Evolutionary conservation across 2,888 invertebrate genomes (phyloP).

Genomic region (Patella caerulea): DNA sequence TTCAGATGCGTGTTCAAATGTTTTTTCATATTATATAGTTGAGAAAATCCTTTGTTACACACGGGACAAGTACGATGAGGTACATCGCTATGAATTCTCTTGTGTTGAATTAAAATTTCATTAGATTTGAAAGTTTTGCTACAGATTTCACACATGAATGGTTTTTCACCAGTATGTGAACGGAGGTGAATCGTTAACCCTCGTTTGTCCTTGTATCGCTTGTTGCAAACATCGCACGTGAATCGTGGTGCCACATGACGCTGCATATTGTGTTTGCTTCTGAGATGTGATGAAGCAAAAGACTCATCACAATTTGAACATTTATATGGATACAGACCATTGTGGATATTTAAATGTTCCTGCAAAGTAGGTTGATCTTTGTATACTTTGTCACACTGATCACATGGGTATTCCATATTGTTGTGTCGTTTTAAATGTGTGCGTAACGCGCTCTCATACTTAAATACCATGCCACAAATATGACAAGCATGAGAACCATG

Average conservation of each 20-base stretch:
- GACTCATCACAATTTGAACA: not conserved
- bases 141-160: not conserved
- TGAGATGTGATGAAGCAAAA: not conserved
- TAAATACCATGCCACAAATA: not conserved
- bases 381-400: not conserved
- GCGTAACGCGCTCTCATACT: not conserved
- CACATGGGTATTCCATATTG: not conserved
- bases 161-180: not conserved
- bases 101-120: not conserved
- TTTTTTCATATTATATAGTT: not conserved
- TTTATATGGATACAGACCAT: not conserved
- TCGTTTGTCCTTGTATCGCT: not conserved
- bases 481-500: not conserved
- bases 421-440: not conserved
- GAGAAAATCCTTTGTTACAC: not conserved
- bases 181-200: not conserved
- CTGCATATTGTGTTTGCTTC: not conserved
- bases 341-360: not conserved
- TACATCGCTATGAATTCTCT: not conserved
- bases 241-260: not conserved
- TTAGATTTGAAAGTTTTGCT: not conserved
- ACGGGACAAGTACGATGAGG: not conserved
- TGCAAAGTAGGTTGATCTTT: not conserved
- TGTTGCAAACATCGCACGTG: not conserved
- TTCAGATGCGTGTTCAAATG: not conserved